Conservation (phyloP, 2,797 vertebrate species). For the Labroides dimidiatus region DNA sequence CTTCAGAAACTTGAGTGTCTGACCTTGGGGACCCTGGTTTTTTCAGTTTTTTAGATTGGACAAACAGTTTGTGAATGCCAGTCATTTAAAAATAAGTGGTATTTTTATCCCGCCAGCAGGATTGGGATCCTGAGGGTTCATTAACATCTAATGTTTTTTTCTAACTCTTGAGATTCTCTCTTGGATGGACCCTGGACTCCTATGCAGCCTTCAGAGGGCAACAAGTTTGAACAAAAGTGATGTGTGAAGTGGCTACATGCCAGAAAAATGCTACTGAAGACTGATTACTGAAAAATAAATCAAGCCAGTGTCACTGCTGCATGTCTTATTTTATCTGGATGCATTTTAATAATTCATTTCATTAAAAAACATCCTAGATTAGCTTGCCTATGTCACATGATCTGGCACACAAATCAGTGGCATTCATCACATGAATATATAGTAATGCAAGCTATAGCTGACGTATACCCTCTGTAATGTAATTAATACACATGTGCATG, state of each 20-base stretch:
- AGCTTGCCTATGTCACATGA: slow-evolving; percentile 21
- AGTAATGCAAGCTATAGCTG: background rate
- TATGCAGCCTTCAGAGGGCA: background rate
- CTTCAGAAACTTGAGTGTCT: too few relatives aligned
- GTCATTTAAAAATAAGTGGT: too few relatives aligned
- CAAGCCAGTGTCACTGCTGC: slow-evolving; percentile 22
- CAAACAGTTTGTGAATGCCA: too few relatives aligned
- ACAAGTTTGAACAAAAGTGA: slow-evolving; percentile 4
- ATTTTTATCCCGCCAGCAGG: too few relatives aligned
- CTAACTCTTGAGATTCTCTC: background rate
- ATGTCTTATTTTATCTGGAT: slow-evolving; percentile 14
- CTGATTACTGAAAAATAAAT: slow-evolving; percentile 54
- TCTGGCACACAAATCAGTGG: slow-evolving; percentile 2
- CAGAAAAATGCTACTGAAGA: slow-evolving; percentile 32
- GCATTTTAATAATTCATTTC: slow-evolving; percentile 51
- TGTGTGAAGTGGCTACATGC: slow-evolving; percentile 29
- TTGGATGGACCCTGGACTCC: slow-evolving; percentile 9
- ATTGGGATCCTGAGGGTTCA: too few relatives aligned
- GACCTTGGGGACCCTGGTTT: too few relatives aligned
- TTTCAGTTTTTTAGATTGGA: too few relatives aligned
- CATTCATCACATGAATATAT: slow-evolving; percentile 10
- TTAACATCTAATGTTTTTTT: too few relatives aligned
- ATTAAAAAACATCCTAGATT: slow-evolving; percentile 52
- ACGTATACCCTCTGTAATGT: slow-evolving; percentile 3
- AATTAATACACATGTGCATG: background rate